Base-by-base conservation (phyloP, 1,140 invertebrate genomes). In the Hyles euphorbiae region DNA sequence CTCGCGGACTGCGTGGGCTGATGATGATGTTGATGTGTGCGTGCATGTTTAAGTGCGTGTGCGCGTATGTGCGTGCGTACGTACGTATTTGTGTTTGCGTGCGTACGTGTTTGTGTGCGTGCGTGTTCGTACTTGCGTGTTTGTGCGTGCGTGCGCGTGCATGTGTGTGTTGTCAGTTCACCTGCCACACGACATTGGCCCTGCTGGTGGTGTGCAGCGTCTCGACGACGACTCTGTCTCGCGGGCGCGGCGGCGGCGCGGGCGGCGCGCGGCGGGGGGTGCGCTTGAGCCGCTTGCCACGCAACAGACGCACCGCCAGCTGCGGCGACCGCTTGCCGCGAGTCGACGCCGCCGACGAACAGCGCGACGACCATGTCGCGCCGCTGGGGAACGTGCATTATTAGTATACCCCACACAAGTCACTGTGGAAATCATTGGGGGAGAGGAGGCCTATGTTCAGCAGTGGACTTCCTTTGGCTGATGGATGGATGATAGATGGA, bases 101-200 rank as follows among this genome's bases (percentile, higher is more conserved):
- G 36, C 5, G 46, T 8, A n/a, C 5, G n/a, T 11, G 10, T 11
- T 8, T 5, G 12, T 7, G 4, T 8, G 22, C 1, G 22, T 22
- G 22, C 2, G 22, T 22, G 22, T 22, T 1, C 36, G 36, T 40
- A 8, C 1, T 5, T 22, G 22, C 2, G 36, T 48, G 4, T 48
- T 2, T 5, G 5, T 10, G 46, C 5, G 46, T 48, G 46, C 5
- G 49, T 3, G 8, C 1, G 36, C 5, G 46, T 8, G 12, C 3
- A 5, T 11, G 46, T 11, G n/a, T 2, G 12, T 7, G 46, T 8
- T 11, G 12, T n/a, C 2, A n/a, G 22, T 10, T 3, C 3, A 81
- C 81, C 80, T 86, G 83, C 83, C 83, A 84, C 9, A 84, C 83
- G 69, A 84, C 81, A 76, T 95, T 96, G 11, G 95, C 95, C 65